phyloP scores from a whole-genome alignment of 1,140 invertebrate genomes.

The Conopomorpha cramerella region DNA sequence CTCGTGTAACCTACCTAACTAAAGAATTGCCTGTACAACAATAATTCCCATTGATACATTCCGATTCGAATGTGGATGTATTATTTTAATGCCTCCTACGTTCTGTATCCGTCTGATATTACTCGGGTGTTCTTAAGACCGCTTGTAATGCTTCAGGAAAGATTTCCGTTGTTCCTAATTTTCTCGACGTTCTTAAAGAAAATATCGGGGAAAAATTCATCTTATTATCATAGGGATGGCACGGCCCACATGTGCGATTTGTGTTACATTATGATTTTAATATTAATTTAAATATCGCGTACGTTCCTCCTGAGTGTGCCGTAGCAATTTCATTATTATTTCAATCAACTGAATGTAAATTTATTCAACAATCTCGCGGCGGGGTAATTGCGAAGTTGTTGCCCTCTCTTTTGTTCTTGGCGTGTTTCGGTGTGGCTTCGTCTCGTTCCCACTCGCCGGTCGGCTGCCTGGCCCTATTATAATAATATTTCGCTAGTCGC shows the following conservation, averaged over 20 bases:
- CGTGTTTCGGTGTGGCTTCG: not conserved
- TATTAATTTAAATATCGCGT: constrained; percentile 58
- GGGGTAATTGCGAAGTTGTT: constrained; percentile 45
- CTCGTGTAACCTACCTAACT: too few relatives aligned
- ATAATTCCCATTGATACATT: too few relatives aligned
- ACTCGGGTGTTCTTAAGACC: too few relatives aligned
- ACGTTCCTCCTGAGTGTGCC: constrained; percentile 43
- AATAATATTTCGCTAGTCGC: constrained; percentile 19
- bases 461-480: constrained; percentile 5
- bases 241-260: constrained; percentile 38
- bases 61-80: too few relatives aligned
- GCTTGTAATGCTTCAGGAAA: too few relatives aligned
- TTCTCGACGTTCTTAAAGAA: constrained; percentile 32
- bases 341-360: constrained; percentile 60
- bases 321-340: constrained; percentile 60
- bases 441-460: constrained; percentile 16
- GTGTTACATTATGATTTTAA: constrained; percentile 55
- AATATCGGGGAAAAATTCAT: constrained; percentile 22
- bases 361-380: constrained; percentile 55
- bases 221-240: constrained; percentile 40
- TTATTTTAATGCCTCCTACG: too few relatives aligned
- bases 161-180: too few relatives aligned
- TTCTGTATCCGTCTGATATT: too few relatives aligned
- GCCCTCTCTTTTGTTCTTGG: constrained; percentile 20
- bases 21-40: too few relatives aligned